Conservation (phyloP, 2,888 invertebrate genomes). For the Pilophorus perplexus region DNA sequence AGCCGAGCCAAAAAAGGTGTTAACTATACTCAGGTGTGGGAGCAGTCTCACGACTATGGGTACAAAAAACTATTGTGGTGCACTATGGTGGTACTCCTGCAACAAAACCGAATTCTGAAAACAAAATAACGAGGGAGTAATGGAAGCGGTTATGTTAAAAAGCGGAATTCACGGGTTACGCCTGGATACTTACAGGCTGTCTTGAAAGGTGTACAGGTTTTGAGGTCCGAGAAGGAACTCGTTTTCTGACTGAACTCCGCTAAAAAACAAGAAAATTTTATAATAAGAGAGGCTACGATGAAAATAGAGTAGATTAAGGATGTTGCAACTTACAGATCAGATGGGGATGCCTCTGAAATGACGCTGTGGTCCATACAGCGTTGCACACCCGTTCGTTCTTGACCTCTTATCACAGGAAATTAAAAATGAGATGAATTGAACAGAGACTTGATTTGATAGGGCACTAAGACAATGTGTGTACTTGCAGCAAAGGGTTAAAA, state of each 20-base stretch:
- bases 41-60: conserved; percentile 10
- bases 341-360: background rate
- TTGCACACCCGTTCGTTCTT: background rate
- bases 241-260: conserved; percentile 29
- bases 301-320: background rate
- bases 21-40: background rate
- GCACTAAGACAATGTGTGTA: too few relatives aligned
- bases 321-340: background rate
- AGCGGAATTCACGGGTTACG: too few relatives aligned
- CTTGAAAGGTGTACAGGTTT: conserved; percentile 37
- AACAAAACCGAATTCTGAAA: conserved; percentile 18
- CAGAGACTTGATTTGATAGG: too few relatives aligned
- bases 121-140: conserved; percentile 1
- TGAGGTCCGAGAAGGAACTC: conserved; percentile 39
- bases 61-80: conserved; percentile 23
- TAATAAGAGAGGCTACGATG: background rate
- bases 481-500: too few relatives aligned
- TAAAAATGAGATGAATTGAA: too few relatives aligned
- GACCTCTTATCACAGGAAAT: conserved; percentile 5
- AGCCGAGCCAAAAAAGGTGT: background rate
- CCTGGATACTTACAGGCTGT: conserved; percentile 39
- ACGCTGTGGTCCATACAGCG: background rate
- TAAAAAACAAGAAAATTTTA: conserved; percentile 8
- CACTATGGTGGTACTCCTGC: conserved; percentile 25
- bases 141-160: background rate